Base-by-base conservation (phyloP, 2,113 vertebrate species). In the Ammospiza caudacuta region DNA sequence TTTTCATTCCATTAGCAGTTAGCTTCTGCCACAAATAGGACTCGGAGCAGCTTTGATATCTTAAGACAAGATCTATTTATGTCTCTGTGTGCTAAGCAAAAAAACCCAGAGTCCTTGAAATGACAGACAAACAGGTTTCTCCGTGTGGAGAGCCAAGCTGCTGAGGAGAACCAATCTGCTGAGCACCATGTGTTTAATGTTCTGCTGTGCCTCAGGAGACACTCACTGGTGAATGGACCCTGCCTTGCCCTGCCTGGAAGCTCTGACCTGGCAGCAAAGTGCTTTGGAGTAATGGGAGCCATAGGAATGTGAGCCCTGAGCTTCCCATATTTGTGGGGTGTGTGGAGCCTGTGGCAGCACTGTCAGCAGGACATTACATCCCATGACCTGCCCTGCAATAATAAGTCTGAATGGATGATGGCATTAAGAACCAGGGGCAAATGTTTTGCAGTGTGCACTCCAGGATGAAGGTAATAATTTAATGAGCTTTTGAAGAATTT, bases 401-500 rank as follows among this genome's bases (percentile, higher is more conserved):
- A 77, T 47, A 68, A 77, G 44, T 70, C 52, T 73, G 68, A 84
- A 55, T 7, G 3, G 83, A 79, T 1, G 0, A 51, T 70, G 88
- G 82, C 83, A 62, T 90, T 90, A 44, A 87, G 58, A 57, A 70
- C 15, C 13, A 5, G 18, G 51, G 39, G 8, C 6, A 39, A 84
- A 58, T 4, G 41, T 46, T 94, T 79, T 87, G 66, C 83, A 68
- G 78, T 2, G 1, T 64, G 51, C 33, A 41, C 33, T 49, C 8
- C 0, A 11, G 73, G 41, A 47, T 54, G 62, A 84, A 77, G 52
- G 68, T 37, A 95, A 69, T 83, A 43, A 89, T 91, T 91, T 89
- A 96, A 88, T 55, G 87, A 90, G 83, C 80, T 87, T 96, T 80
- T 82, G 46, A 63, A 82, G 89, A 90, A 92, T 93, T 93, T 89